Evolutionary conservation across 2,113 vertebrate genomes (phyloP).

Genomic region (Mustela nigripes): DNA sequence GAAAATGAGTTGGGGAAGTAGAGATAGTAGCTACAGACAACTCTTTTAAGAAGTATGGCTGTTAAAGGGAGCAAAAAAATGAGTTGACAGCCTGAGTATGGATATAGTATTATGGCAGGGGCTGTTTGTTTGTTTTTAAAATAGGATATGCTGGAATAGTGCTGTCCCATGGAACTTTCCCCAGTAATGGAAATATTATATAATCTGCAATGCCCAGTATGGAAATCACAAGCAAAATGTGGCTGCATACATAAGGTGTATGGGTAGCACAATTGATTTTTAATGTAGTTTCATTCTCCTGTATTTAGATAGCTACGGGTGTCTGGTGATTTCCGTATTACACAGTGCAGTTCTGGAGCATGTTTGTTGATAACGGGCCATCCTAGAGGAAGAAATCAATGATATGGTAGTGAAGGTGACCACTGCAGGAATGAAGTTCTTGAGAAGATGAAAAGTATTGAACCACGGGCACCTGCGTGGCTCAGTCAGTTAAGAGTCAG

Average conservation of each 20-base stretch:
- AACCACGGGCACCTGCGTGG: background rate
- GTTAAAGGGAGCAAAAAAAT: background rate
- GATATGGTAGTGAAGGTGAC: background rate
- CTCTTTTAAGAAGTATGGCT: background rate
- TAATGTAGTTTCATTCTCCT: background rate
- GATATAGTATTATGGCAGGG: background rate
- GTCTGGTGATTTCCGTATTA: background rate
- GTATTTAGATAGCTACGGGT: background rate
- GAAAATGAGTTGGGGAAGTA: background rate
- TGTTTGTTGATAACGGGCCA: background rate
- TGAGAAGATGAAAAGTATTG: background rate
- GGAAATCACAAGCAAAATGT: background rate
- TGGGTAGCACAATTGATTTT: background rate
- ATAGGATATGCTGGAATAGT: background rate
- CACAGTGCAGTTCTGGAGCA: background rate
- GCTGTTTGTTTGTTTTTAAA: background rate
- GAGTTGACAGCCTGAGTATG: background rate
- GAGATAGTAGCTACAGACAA: background rate
- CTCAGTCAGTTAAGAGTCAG: background rate
- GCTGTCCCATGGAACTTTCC: background rate
- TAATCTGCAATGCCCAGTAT: background rate
- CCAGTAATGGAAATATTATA: background rate
- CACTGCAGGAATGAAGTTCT: background rate
- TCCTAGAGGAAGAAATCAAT: background rate
- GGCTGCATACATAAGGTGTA: background rate